These are phyloP conservation scores for Silurus aristotelis DNA, from an alignment of 2,797 vertebrate species.

Conservation along the genomic window DNA sequence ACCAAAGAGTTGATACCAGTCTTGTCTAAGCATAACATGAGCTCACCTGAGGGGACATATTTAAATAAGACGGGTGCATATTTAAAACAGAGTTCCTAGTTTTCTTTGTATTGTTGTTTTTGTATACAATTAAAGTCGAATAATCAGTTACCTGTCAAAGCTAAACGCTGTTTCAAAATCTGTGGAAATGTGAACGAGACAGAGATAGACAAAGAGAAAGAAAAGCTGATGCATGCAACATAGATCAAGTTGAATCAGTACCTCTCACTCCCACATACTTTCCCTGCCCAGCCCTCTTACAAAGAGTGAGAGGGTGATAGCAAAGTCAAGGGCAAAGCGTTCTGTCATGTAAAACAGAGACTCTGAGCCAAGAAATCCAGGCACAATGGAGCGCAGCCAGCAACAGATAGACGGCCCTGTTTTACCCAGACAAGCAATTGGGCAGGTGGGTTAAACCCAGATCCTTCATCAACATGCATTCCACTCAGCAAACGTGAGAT, in stretches of 20 bases:
- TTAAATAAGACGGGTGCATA: slow-evolving; percentile 30
- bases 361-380: slow-evolving; percentile 42
- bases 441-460: slow-evolving; percentile 42
- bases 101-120: slow-evolving; percentile 8
- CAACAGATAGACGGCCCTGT: slow-evolving; percentile 29
- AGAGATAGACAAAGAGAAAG: background rate
- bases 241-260: slow-evolving; percentile 40
- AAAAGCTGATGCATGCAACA: slow-evolving; percentile 8
- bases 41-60: slow-evolving; percentile 28
- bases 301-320: slow-evolving; percentile 51
- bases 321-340: slow-evolving; percentile 48
- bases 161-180: background rate
- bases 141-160: background rate
- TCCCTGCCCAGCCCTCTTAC: slow-evolving; percentile 45
- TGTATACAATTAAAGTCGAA: background rate
- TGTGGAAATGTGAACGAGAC: background rate
- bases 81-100: slow-evolving; percentile 18
- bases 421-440: slow-evolving; percentile 25
- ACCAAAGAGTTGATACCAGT: background rate
- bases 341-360: slow-evolving; percentile 48
- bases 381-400: slow-evolving; percentile 37
- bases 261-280: slow-evolving; percentile 41
- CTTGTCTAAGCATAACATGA: slow-evolving; percentile 13
- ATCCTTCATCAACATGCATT: slow-evolving; percentile 24
- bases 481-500: slow-evolving; percentile 24